Conservation (phyloP, 2,113 vertebrate genomes). For the Hiodon alosoides region DNA sequence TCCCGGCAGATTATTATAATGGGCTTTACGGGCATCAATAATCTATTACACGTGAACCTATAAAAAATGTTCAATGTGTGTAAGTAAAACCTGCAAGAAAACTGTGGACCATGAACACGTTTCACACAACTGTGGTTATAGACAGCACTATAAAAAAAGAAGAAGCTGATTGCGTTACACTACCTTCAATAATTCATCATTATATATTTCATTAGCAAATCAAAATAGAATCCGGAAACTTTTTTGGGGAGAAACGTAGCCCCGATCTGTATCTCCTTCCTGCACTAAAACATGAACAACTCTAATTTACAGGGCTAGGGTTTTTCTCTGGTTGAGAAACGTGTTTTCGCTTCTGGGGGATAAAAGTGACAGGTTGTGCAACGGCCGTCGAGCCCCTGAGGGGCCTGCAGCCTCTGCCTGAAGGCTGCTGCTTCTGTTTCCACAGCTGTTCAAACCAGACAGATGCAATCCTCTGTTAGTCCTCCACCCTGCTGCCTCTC, state of each 20-base stretch:
- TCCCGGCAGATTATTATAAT: neutral
- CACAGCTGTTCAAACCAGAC: slow-evolving; percentile 41
- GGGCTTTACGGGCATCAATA: neutral
- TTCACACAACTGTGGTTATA: neutral
- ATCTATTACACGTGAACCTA: neutral
- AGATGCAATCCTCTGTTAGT: slow-evolving; percentile 21
- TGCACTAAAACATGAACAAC: neutral
- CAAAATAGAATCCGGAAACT: neutral
- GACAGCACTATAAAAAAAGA: neutral
- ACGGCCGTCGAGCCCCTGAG: neutral
- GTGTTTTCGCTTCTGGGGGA: slow-evolving; percentile 23
- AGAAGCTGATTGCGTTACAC: slow-evolving; percentile 1
- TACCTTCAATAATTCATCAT: neutral
- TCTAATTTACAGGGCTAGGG: neutral
- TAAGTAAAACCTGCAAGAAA: neutral
- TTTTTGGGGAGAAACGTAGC: too few relatives aligned
- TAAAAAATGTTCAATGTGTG: neutral
- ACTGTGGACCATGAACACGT: slow-evolving; percentile 14
- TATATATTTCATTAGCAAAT: slow-evolving; percentile 2
- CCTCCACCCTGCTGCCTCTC: neutral
- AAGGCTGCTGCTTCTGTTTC: slow-evolving; percentile 17
- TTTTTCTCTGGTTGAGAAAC: slow-evolving; percentile 25
- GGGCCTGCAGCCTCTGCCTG: neutral
- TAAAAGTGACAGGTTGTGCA: slow-evolving; percentile 26
- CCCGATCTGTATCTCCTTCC: neutral